Evolutionary conservation across 2,113 vertebrate species (phyloP).

Genomic region (Dicrurus megarhynchus): DNA sequence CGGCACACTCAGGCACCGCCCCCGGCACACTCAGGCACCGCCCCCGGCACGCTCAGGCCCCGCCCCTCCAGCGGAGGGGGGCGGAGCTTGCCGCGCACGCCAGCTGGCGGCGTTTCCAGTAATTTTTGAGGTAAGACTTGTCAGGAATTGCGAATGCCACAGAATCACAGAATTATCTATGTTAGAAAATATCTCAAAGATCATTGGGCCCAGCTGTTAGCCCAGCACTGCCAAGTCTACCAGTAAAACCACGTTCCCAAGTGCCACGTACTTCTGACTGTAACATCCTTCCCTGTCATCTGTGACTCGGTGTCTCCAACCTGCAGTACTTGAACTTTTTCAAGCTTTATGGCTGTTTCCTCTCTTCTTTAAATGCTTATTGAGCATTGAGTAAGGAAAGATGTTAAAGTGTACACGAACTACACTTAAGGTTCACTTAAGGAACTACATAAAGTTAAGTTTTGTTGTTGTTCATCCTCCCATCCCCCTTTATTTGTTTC

Average conservation of each 20-base stretch:
- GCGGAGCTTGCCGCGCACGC: not conserved
- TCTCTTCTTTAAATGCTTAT: not conserved
- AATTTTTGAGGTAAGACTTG: accelerated
- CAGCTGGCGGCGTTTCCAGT: not conserved
- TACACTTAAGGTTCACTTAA: not conserved
- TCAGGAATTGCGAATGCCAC: accelerated
- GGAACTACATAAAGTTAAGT: not conserved
- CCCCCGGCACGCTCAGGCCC: accelerated
- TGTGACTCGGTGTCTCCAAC: not conserved
- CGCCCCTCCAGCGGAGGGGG: not conserved
- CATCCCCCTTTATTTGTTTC: not conserved
- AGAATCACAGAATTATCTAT: accelerated
- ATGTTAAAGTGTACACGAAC: not conserved
- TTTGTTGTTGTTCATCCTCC: not conserved
- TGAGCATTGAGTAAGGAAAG: not conserved
- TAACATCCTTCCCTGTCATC: not conserved
- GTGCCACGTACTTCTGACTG: not conserved
- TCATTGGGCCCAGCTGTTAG: not conserved
- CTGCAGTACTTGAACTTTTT: not conserved
- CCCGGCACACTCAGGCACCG: not conserved
- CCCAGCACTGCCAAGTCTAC: not conserved
- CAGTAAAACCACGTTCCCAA: no score
- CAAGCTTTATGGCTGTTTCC: not conserved
- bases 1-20: not conserved
- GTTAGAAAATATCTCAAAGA: not conserved